Evolutionary conservation across 2,888 invertebrate species (phyloP), one percentile per base, ranked within the genome.

Genomic region (Amblyjoppa proteus): DNA sequence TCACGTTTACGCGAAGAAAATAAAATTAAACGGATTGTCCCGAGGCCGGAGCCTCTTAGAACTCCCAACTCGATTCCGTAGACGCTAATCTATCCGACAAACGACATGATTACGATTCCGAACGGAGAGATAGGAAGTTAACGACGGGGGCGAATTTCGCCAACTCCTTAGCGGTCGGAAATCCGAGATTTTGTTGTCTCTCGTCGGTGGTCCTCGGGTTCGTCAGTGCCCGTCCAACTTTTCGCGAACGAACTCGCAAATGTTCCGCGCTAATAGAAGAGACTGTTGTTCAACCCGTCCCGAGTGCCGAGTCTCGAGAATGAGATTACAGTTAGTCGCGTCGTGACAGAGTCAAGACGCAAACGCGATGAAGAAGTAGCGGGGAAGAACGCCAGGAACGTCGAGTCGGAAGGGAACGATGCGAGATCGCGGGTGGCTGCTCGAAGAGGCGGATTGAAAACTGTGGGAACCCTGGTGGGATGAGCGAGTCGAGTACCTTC

Each of bases 291-390:
- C 58, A 81, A 81, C 66, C 66, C 76, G 76, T 31, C 70, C 34
- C 56, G 76, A 11, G 66, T 45, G 13, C 3, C 13, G 61, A 75
- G 75, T 79, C 70, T 49, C 56, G 76, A 13, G 66, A 84, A 84
- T 81, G 41, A 73, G 84, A 84, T 84, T 84, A 84, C 51, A 80
- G 84, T 84, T 71, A 61, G 80, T 80, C 51, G 83, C 64, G 75
- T 64, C 83, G 71, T 71, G 75, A 80, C 79, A 71, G 69, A 84
- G 75, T 81, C 84, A 81, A 84, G 76, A 84, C 76, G 66, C 68
- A 73, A 81, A 81, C 56, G 38, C n/a, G 76, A 31, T n/a, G 79
- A 83, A 49, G 45, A 28, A 53, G 74, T 0, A 28, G 49, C 31
- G 28, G 56, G 56, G 61, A 68, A 49, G 58, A 69, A 28, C 58